Percentiles rank a stretch among this genome's conserved stretches.
These are phyloP conservation scores for Uropsilus gracilis DNA, from an alignment of 2,113 vertebrate genomes.

Conservation along the genomic window DNA sequence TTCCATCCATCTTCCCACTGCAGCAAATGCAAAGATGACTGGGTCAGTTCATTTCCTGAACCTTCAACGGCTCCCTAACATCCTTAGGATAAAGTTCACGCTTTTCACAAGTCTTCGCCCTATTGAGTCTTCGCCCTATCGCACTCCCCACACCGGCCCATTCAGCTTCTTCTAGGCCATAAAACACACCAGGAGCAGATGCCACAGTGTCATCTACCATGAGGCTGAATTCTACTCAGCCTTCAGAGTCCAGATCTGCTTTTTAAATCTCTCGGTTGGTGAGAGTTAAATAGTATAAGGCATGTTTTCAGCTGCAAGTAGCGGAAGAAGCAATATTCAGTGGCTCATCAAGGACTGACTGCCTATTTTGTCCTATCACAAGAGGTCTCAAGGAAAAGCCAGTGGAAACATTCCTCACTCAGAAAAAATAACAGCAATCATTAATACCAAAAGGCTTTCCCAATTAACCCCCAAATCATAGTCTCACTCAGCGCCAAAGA, in stretches of 20 bases:
- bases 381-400: background rate
- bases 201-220: too few relatives aligned
- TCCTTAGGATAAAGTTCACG: background rate
- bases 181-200: accelerated
- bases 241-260: background rate
- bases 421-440: background rate
- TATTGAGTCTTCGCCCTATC: too few relatives aligned
- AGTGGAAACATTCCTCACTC: background rate
- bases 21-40: background rate
- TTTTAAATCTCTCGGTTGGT: background rate
- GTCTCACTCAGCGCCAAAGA: background rate
- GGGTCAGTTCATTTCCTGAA: background rate
- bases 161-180: too few relatives aligned
- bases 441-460: background rate
- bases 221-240: background rate
- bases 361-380: background rate
- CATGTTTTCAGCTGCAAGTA: background rate
- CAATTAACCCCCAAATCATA: background rate
- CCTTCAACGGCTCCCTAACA: background rate
- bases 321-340: background rate
- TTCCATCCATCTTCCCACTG: accelerated
- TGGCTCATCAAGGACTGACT: background rate
- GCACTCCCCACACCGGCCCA: too few relatives aligned
- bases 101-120: background rate
- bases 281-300: background rate